Evolutionary conservation across 2,797 vertebrate genomes (phyloP), one percentile per base, ranked within the genome.

Genomic region (Microctenopoma lineatum): DNA sequence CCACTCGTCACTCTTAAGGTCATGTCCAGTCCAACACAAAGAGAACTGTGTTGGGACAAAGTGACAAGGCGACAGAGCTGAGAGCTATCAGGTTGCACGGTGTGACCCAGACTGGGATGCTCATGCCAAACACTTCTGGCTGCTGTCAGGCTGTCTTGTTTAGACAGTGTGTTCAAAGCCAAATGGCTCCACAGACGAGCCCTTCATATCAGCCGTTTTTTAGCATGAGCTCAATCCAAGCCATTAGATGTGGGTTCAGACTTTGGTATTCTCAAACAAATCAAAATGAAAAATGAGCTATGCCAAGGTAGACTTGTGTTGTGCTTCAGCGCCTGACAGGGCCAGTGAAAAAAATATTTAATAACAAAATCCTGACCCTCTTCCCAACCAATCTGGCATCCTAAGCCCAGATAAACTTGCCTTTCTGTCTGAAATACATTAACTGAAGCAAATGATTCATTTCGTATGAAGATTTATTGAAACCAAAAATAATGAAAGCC

Each of bases 91-190:
- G 46, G 62, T 78, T 71, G 46, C 78, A 72, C 58, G 44, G 72
- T 67, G 77, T 82, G 83, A 89, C 84, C 82, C 83, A 90, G 80
- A 87, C 75, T 64, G 68, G 63, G 73, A 75, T 54, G 57, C 56
- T 79, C 34, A 59, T 87, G 88, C 86, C 86, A 92, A 79, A 87
- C 83, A 85, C 77, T 69, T 80, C 87, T 90, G 91, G 78, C 92
- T 88, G 85, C 84, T 87, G 85, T 93, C 90, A 90, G 79, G 66
- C 70, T 59, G 58, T 66, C 71, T 84, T 93, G 92, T 93, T 94
- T 93, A 90, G 84, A 92, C 85, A 89, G 84, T 79, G 76, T 52
- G 41, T 47, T 79, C 72, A 68, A 86, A 83, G 85, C 88, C 87
- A 92, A 89, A 87, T 75, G 73, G 63, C 77, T 83, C 73, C 53